phyloP scores from a whole-genome alignment of 92 coral and sea anemone genomes.

The Parazoanthus atlanticus region DNA sequence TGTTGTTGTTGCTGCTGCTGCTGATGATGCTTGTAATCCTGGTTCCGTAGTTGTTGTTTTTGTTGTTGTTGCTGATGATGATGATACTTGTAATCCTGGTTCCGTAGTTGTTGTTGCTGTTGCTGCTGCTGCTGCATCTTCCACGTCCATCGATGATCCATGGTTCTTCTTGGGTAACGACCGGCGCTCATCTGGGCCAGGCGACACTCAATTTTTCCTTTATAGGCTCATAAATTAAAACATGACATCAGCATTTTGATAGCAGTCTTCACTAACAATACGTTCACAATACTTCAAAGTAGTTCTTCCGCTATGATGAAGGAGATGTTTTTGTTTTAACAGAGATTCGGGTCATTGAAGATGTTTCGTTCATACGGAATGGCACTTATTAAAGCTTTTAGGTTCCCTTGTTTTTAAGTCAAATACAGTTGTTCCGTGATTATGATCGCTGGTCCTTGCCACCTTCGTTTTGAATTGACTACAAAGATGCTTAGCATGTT shows the following conservation, averaged over 20 bases:
- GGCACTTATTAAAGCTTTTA: background rate
- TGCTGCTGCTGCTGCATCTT: background rate
- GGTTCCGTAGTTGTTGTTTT: background rate
- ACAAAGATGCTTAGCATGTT: background rate
- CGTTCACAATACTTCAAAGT: background rate
- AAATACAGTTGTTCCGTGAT: background rate
- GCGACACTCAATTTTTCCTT: background rate
- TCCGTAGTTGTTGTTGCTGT: background rate
- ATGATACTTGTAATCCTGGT: background rate
- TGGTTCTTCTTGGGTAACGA: background rate
- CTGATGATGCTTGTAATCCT: no score
- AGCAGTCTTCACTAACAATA: background rate
- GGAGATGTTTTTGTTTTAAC: background rate
- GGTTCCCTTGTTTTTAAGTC: background rate
- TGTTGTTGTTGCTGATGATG: background rate
- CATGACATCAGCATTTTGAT: constrained; percentile 16
- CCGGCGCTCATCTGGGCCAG: background rate
- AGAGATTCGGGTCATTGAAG: background rate
- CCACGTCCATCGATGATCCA: constrained; percentile 9
- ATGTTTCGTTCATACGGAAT: background rate
- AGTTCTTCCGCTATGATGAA: background rate
- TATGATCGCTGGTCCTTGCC: background rate
- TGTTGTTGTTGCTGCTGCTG: background rate
- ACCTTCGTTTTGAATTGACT: background rate
- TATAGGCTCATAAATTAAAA: constrained; percentile 17